phyloP scores from a whole-genome alignment of 1,140 invertebrate species.

The Apis florea region DNA sequence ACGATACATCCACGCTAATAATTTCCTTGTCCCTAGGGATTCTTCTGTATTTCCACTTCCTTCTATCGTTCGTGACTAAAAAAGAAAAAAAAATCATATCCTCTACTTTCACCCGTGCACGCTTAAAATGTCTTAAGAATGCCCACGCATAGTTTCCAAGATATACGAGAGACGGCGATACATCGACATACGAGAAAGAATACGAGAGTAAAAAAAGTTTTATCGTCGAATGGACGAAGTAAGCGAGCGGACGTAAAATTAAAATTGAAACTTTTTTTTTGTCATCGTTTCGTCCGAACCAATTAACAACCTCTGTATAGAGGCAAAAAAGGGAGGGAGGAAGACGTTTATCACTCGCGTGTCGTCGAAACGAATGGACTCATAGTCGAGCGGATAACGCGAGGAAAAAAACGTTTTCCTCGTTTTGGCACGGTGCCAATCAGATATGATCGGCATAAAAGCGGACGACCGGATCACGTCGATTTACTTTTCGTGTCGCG shows the following conservation, averaged over 20 bases:
- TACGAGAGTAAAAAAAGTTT: too few species aligned
- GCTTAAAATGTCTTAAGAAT: too few species aligned
- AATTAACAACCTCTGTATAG: background rate
- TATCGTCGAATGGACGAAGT: too few species aligned
- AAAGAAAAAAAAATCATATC: background rate
- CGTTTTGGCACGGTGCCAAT: background rate
- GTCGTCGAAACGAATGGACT: background rate
- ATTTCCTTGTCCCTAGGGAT: background rate
- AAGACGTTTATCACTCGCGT: background rate
- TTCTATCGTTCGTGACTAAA: too few species aligned
- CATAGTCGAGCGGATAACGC: background rate
- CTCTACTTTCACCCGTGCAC: slow-evolving; percentile 10
- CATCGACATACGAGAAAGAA: too few species aligned
- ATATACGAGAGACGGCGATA: too few species aligned
- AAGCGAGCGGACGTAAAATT: background rate
- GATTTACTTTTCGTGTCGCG: slow-evolving; percentile 68
- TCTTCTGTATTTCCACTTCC: background rate
- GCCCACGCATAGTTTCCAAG: too few species aligned
- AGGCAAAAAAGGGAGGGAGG: background rate
- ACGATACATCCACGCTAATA: too few species aligned
- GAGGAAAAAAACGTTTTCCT: background rate
- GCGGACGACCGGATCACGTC: slow-evolving; percentile 38
- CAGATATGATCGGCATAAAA: slow-evolving; percentile 31
- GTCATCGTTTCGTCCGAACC: too few species aligned
- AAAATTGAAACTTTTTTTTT: too few species aligned